A percentile compares a stretch with the other conserved stretches of the same genome.
Conservation (phyloP, 2,113 vertebrate species). For the Sapajus apella region DNA sequence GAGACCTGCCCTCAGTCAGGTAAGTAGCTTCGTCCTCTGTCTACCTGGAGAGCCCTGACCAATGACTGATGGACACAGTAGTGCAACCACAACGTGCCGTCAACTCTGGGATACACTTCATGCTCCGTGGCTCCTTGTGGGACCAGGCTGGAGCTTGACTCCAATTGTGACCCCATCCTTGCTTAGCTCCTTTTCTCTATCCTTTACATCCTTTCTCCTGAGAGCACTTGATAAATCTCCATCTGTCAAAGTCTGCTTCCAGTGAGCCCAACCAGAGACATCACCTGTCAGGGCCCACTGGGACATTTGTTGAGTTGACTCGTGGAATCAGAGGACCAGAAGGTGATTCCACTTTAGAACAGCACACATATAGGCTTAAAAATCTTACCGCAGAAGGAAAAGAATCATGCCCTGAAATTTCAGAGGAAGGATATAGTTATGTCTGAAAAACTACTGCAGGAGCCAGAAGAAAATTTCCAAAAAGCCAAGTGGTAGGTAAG, state of each 20-base stretch:
- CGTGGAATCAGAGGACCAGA: not conserved
- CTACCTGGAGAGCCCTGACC: rapidly evolving
- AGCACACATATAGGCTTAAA: not conserved
- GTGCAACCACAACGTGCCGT: not conserved
- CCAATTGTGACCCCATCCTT: not conserved
- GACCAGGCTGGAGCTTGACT: not conserved
- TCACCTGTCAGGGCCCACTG: not conserved
- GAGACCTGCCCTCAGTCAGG: not conserved
- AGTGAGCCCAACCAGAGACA: not conserved
- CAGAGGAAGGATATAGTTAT: not conserved
- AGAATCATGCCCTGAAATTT: not conserved
- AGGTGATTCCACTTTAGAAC: not conserved
- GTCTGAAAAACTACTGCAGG: not conserved
- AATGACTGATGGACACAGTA: not conserved
- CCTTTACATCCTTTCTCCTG: not conserved
- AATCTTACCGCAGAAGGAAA: not conserved
- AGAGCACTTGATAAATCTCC: not conserved
- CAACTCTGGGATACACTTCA: not conserved
- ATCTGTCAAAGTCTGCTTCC: not conserved
- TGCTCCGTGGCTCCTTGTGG: rapidly evolving
- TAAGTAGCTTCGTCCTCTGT: not conserved
- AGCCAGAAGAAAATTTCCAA: not conserved
- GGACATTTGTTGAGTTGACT: not conserved
- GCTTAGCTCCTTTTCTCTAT: not conserved
- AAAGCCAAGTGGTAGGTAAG: too few species aligned